Evolutionary conservation across 1,140 invertebrate genomes (phyloP).

Genomic region (Gonatopus flavifemur): DNA sequence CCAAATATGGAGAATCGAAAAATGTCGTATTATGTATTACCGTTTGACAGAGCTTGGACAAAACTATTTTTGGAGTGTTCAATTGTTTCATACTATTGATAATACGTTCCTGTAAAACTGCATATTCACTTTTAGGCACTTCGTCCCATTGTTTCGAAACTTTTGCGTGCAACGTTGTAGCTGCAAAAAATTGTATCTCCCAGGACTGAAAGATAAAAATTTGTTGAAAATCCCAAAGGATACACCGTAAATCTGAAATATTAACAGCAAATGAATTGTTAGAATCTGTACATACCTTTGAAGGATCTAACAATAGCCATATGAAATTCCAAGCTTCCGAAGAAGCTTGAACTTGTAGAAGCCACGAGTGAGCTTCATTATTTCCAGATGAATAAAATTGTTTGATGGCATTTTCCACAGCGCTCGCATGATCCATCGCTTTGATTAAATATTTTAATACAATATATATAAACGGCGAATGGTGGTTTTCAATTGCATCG

Average conservation of each 20-base stretch:
- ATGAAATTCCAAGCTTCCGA: slow-evolving; percentile 86
- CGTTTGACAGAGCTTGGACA: slow-evolving; percentile 83
- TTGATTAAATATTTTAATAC: no score
- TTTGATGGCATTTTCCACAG: slow-evolving; percentile 58
- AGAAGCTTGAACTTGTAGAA: slow-evolving; percentile 78
- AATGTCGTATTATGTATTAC: slow-evolving; percentile 56
- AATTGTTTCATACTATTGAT: slow-evolving; percentile 73
- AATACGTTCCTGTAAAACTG: slow-evolving; percentile 73
- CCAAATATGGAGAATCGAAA: neutral
- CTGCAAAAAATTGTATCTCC: slow-evolving; percentile 91
- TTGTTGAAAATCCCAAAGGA: slow-evolving; percentile 13
- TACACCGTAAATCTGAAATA: no score
- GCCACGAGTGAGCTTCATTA: slow-evolving; percentile 79
- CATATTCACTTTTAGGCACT: slow-evolving; percentile 76
- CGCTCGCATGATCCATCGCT: slow-evolving; percentile 37
- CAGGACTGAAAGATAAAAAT: slow-evolving; percentile 63
- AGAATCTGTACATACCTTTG: slow-evolving; percentile 68
- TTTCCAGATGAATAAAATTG: slow-evolving; percentile 60
- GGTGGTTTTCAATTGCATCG: neutral
- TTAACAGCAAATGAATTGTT: no score
- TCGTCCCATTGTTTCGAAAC: slow-evolving; percentile 84
- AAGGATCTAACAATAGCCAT: slow-evolving; percentile 79
- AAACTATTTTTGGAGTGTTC: slow-evolving; percentile 78
- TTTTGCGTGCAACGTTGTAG: slow-evolving; percentile 84
- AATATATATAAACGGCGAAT: neutral